Base-by-base conservation (phyloP, 1,140 invertebrate genomes). In the Solenopsis fugax region DNA sequence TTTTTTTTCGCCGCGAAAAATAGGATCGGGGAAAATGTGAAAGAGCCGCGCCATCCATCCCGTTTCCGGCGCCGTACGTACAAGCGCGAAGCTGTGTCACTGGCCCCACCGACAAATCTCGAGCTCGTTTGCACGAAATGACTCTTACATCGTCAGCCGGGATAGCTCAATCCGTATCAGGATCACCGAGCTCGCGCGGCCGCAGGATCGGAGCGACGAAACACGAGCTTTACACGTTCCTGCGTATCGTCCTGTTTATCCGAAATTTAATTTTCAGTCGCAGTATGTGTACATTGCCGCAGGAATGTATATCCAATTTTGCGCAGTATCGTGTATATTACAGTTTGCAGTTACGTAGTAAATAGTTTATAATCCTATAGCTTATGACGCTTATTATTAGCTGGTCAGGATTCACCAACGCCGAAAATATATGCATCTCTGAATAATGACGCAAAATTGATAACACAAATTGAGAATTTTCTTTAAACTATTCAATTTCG, bases 31-130 rank as follows among this genome's bases (percentile, higher is more conserved):
- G n/a, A 65, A 87, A 90, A 89, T 54, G 89, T 24, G 76, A 89
- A 87, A 90, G 88, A 80, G 86, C 54, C 24, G 75, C 75, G 64
- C 88, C 88, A 85, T 90, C 86, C 75, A 90, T 90, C 62, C 77
- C 54, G 80, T 72, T 89, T 89, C 85, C 87, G 87, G 56, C 80
- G 56, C 18, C 65, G 54, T 67, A 75, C 37, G 37, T 72, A 73
- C 37, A n/a, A 67, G 41, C 67, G 21, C 10, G 50, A 5, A 64
- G 34, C 73, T 48, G 60, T 54, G 75, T 67, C 67, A 52, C 50
- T 45, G 41, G 69, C 29, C 52, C 24, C 29, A 34, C 37, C 78
- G 88, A 85, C 87, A 88, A 88, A 88, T 88, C 88, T 78, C 18
- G 65, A 24, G 24, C 85, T 87, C 73, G 87, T 87, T 88, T 73